Base-by-base conservation (phyloP, 2,888 invertebrate species). In the Eurytoma adleriae region DNA sequence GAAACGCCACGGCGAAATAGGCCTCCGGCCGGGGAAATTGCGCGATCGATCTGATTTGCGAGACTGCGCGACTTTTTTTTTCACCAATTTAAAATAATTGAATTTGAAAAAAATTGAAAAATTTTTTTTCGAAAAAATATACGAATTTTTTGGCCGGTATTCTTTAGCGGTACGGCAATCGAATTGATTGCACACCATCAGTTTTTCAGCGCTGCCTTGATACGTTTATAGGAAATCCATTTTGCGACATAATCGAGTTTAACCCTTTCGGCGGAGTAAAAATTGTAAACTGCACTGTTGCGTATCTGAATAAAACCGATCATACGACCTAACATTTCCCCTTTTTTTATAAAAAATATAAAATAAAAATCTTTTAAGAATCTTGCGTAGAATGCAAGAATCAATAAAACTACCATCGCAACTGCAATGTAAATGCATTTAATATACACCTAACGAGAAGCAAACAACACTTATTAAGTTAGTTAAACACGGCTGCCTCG, bases 141-240 rank as follows among this genome's bases (percentile, higher is more conserved):
- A 40, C 10, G 40, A 10, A 1, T 40, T 10, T 7, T 40, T 40
- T 40, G n/a, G 48, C n/a, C n/a, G 3, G n/a, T 3, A 64, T 64
- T 64, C 40, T 64, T 40, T 13, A 48, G 3, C 13, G 16, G 18
- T 16, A 64, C 40, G 10, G 13, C 56, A 68, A 68, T 69, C 14
- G 20, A 7, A 79, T 66, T 66, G 70, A 79, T 75, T 59, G 64
- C 14, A 10, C 7, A 16, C 13, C 27, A 10, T 13, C 70, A 64
- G 7, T 24, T 59, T 56, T 68, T 50, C 3, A 14, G 56, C 5
- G 24, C 14, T 50, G 30, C 18, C 50, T 48, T 10, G 27, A 74
- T 66, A 64, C 50, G 50, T 69, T 79, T 57, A 52, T 71, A 27
- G 70, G 30, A 75, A 79, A 75, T 75, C 79, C 70, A 61, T 79